phyloP scores from a whole-genome alignment of 2,113 vertebrate genomes.

The Bufo gargarizans region DNA sequence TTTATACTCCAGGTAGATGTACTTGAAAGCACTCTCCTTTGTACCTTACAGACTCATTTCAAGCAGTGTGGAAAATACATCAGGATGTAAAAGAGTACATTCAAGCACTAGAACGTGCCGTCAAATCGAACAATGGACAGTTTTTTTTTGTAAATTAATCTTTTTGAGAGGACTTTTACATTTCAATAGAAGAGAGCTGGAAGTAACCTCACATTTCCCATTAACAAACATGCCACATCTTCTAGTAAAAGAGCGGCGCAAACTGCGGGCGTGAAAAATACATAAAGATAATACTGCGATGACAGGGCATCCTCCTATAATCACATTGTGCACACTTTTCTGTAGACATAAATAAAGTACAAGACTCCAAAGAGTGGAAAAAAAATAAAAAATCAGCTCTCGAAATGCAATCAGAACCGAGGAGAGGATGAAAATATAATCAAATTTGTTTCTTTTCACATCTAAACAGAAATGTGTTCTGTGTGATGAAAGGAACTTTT shows the following conservation, averaged over 20 bases:
- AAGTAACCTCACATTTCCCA: slow-evolving; percentile 58
- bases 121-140: neutral
- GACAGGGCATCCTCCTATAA: slow-evolving; percentile 5
- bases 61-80: neutral
- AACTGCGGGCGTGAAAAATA: slow-evolving; percentile 2
- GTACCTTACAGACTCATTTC: neutral
- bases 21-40: neutral
- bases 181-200: slow-evolving; percentile 1
- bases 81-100: neutral
- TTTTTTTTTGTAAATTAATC: slow-evolving; percentile 8
- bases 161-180: neutral
- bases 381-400: slow-evolving; percentile 21
- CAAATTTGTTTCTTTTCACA: slow-evolving; percentile 54
- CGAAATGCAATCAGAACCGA: slow-evolving; percentile 44
- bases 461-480: slow-evolving; percentile 58
- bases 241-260: slow-evolving; percentile 19
- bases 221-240: slow-evolving; percentile 40
- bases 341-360: slow-evolving; percentile 23
- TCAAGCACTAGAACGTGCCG: neutral
- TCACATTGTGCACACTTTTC: slow-evolving; percentile 20
- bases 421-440: slow-evolving; percentile 45
- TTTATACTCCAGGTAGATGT: neutral
- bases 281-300: slow-evolving; percentile 24
- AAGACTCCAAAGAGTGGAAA: slow-evolving; percentile 32
- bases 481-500: slow-evolving; percentile 45